Percentiles rank a stretch among this genome's conserved stretches.
These are phyloP conservation scores for Drosophila elegans DNA, from an alignment of 1,140 invertebrate species.

Conservation along the genomic window DNA sequence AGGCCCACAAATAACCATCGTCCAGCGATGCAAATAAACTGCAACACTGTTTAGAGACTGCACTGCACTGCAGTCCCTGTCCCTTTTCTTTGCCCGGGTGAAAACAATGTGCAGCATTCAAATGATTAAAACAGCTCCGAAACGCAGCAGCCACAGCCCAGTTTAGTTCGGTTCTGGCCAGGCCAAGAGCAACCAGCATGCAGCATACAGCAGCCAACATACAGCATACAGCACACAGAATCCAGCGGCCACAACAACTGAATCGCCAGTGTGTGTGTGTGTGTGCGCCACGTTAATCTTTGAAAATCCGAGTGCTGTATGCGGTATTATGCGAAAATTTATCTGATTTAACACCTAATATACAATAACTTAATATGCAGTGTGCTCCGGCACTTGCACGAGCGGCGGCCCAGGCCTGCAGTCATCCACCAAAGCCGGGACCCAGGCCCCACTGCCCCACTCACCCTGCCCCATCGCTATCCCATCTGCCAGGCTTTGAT, in stretches of 20 bases:
- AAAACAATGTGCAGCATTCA: constrained; percentile 82
- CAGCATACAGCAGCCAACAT: background rate
- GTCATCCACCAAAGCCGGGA: constrained; percentile 60
- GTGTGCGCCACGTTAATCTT: constrained; percentile 84
- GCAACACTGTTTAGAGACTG: constrained; percentile 67
- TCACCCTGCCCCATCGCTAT: background rate
- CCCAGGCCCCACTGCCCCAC: constrained; percentile 23
- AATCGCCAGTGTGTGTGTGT: constrained; percentile 9
- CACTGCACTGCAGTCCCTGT: constrained; percentile 12
- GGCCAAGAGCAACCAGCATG: constrained; percentile 6
- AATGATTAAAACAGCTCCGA: constrained; percentile 79
- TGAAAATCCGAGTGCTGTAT: constrained; percentile 85
- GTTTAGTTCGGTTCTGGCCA: constrained; percentile 20
- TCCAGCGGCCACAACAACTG: constrained; percentile 42
- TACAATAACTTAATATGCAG: constrained; percentile 85
- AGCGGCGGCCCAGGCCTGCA: constrained; percentile 59
- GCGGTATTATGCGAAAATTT: constrained; percentile 85
- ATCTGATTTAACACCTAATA: constrained; percentile 86
- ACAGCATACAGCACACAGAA: background rate
- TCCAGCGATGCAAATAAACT: constrained; percentile 66
- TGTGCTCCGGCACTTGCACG: constrained; percentile 75
- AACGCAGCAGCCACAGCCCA: constrained; percentile 65
- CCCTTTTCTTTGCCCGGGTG: background rate
- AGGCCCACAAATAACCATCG: constrained; percentile 53
- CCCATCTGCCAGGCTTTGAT: constrained; percentile 26